A percentile compares a stretch with the other conserved stretches of the same genome.
Evolutionary conservation across 1,140 invertebrate species (phyloP).

Genomic region (Carcinoscorpius rotundicauda): DNA sequence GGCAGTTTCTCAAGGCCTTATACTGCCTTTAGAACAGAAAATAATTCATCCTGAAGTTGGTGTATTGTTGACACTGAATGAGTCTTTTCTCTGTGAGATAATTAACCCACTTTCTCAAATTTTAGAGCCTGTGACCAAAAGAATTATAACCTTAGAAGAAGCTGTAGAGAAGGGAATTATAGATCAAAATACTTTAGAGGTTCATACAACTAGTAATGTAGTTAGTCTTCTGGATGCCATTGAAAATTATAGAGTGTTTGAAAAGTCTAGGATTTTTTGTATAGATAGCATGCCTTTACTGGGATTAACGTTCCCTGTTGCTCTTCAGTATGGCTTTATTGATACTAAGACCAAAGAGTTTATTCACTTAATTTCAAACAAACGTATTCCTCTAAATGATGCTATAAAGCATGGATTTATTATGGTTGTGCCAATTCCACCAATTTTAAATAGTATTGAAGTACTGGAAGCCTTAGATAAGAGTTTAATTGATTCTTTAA

Average conservation of each 20-base stretch:
- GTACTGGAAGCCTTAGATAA: constrained; percentile 52
- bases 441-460: constrained; percentile 42
- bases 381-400: constrained; percentile 55
- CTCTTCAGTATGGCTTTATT: constrained; percentile 60
- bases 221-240: constrained; percentile 26
- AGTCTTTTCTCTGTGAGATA: constrained; percentile 75
- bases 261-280: constrained; percentile 4
- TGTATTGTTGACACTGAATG: constrained; percentile 51
- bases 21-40: constrained; percentile 56
- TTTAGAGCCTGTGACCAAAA: constrained; percentile 41
- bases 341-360: constrained; percentile 53
- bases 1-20: constrained; percentile 64
- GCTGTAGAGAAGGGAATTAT: constrained; percentile 64
- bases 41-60: constrained; percentile 86
- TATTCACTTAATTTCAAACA: constrained; percentile 60
- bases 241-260: constrained; percentile 26
- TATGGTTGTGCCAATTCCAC: constrained; percentile 20
- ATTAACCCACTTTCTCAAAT: constrained; percentile 59
- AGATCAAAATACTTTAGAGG: constrained; percentile 52
- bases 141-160: constrained; percentile 55
- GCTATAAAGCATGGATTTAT: constrained; percentile 62
- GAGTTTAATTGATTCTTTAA: constrained; percentile 56
- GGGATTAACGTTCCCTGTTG: constrained; percentile 66
- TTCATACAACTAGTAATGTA: constrained; percentile 45
- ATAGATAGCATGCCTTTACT: constrained; percentile 41